phyloP scores from a whole-genome alignment of 2,113 vertebrate genomes.

The Illadopsis cleaveri region DNA sequence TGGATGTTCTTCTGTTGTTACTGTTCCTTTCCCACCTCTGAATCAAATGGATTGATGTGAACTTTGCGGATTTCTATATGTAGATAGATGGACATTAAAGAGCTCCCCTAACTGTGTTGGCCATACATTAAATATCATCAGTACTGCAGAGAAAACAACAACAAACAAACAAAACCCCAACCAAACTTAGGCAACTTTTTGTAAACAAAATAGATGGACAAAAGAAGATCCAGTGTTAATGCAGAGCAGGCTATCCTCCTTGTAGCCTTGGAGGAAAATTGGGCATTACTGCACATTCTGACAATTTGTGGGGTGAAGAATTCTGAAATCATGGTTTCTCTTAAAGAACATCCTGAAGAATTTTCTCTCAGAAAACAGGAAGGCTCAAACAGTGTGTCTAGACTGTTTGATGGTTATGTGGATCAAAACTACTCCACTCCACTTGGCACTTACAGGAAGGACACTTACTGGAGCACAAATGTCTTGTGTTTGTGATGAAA shows the following conservation, averaged over 20 bases:
- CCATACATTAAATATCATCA: background rate
- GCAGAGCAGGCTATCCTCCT: background rate
- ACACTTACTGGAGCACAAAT: background rate
- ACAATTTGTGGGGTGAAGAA: background rate
- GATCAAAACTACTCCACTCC: background rate
- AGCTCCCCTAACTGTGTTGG: background rate
- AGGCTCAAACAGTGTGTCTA: background rate
- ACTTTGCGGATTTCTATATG: background rate
- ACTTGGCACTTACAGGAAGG: background rate
- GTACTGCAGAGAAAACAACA: background rate
- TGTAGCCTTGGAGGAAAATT: background rate
- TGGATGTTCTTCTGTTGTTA: background rate
- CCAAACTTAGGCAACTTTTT: background rate
- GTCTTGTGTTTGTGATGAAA: background rate
- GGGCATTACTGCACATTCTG: background rate
- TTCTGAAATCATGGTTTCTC: background rate
- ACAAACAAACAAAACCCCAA: background rate
- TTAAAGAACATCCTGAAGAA: background rate
- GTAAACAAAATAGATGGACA: background rate
- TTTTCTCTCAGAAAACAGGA: background rate
- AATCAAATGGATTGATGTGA: background rate
- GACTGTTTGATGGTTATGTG: background rate
- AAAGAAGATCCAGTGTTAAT: background rate
- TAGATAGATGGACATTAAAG: background rate
- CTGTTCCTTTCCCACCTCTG: background rate